Percentiles rank a stretch among this genome's conserved stretches.
phyloP scores from a whole-genome alignment of 2,113 vertebrate species.

The Rhegmatorhina hoffmannsi region DNA sequence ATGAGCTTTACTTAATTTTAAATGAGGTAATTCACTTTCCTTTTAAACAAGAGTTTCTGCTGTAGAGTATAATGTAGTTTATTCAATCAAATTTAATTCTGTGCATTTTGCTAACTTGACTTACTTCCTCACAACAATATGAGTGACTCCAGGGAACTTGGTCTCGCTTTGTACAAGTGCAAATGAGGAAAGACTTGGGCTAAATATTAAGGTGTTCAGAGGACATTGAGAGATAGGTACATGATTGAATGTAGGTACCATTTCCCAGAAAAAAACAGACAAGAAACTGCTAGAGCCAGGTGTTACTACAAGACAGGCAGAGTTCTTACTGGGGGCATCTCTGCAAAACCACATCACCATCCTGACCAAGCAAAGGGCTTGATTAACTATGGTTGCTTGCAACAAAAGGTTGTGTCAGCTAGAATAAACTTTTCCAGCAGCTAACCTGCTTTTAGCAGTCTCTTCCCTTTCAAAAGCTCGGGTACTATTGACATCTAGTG shows the following conservation, averaged over 20 bases:
- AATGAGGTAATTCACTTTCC: not conserved
- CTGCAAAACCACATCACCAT: not conserved
- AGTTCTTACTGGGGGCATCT: not conserved
- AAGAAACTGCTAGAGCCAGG: not conserved
- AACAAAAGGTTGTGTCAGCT: not conserved
- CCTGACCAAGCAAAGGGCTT: not conserved
- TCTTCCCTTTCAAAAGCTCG: not conserved
- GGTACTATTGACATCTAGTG: constrained; percentile 49
- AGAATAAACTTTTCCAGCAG: not conserved
- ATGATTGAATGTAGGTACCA: not conserved
- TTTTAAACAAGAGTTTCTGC: not conserved
- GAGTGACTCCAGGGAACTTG: not conserved
- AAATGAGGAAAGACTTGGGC: not conserved
- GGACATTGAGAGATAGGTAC: not conserved
- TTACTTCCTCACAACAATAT: not conserved
- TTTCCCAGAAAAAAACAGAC: not conserved
- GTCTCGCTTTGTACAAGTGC: not conserved
- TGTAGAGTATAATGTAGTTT: not conserved
- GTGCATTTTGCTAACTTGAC: not conserved
- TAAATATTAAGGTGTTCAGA: not conserved
- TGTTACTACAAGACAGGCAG: not conserved
- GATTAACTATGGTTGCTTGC: not conserved
- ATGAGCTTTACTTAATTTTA: not conserved
- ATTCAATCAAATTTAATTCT: not conserved
- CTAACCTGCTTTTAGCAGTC: not conserved